Conservation (phyloP, 2,797 vertebrate species). For the Esox lucius region DNA sequence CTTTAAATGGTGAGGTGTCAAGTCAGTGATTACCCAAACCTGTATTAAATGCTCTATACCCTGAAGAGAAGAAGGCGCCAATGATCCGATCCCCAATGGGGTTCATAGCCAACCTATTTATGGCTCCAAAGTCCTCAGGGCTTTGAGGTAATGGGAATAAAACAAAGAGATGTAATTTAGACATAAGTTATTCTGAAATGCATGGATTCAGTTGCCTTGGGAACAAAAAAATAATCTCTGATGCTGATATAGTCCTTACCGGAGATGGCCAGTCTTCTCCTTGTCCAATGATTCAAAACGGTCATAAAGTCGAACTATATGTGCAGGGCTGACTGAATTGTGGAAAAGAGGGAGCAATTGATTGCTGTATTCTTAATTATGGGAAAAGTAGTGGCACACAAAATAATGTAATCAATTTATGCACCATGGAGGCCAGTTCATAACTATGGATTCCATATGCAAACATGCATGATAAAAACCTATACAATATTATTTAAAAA, state of each 20-base stretch:
- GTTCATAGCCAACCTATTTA: slow-evolving; percentile 72
- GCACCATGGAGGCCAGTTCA: neutral
- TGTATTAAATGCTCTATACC: slow-evolving; percentile 58
- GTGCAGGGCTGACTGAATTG: slow-evolving; percentile 71
- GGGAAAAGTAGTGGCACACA: neutral
- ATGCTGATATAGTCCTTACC: slow-evolving; percentile 53
- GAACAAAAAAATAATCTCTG: neutral
- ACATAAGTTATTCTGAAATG: neutral
- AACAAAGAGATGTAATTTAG: slow-evolving; percentile 2
- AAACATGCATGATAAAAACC: neutral
- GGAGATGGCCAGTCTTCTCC: slow-evolving; percentile 68
- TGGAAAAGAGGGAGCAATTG: neutral
- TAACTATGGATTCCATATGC: neutral
- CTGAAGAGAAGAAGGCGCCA: slow-evolving; percentile 72
- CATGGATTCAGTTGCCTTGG: neutral
- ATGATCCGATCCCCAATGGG: slow-evolving; percentile 80
- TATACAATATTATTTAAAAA: neutral
- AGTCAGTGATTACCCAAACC: neutral
- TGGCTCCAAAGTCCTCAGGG: slow-evolving; percentile 66
- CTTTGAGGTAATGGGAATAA: slow-evolving; percentile 49
- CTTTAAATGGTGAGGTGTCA: neutral
- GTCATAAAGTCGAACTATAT: slow-evolving; percentile 70
- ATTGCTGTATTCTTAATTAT: neutral
- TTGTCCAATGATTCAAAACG: slow-evolving; percentile 76
- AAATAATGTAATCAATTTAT: neutral